Percentiles rank a stretch among this genome's conserved stretches.
These are phyloP conservation scores for Dasyornis broadbenti DNA, from an alignment of 2,113 vertebrate genomes.

Conservation along the genomic window DNA sequence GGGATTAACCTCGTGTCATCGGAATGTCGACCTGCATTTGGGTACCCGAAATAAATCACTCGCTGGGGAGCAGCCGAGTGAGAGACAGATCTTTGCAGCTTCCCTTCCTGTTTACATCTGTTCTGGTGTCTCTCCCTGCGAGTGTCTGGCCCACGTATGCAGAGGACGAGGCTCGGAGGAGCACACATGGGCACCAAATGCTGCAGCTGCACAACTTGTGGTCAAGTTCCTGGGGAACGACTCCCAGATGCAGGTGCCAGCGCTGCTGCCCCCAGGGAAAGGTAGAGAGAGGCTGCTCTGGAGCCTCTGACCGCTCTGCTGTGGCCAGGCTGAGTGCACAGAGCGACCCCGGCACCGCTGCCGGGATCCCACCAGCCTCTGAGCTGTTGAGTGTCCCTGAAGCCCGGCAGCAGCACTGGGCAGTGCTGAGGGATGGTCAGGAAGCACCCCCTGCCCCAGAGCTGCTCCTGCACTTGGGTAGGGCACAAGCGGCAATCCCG, in stretches of 20 bases:
- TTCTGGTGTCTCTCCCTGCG: background rate
- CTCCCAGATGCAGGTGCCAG: background rate
- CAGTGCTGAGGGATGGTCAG: background rate
- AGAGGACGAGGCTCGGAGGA: background rate
- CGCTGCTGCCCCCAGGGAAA: background rate
- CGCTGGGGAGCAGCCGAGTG: background rate
- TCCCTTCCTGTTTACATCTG: background rate
- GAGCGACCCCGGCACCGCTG: background rate
- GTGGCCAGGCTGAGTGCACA: background rate
- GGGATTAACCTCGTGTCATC: background rate
- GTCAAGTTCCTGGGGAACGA: background rate
- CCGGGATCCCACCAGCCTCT: background rate
- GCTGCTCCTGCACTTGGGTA: accelerated
- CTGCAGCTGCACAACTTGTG: background rate
- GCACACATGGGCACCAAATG: constrained; percentile 19
- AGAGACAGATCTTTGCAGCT: background rate
- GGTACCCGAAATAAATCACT: background rate
- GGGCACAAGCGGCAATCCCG: background rate
- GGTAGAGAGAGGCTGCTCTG: background rate
- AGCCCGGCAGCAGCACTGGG: background rate
- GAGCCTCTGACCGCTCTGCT: background rate
- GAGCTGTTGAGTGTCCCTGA: background rate
- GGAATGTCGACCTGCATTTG: background rate
- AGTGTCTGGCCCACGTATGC: background rate
- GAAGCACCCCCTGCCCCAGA: background rate